Base-by-base conservation (phyloP, 2,797 vertebrate species). In the Margarornis squamiger region DNA sequence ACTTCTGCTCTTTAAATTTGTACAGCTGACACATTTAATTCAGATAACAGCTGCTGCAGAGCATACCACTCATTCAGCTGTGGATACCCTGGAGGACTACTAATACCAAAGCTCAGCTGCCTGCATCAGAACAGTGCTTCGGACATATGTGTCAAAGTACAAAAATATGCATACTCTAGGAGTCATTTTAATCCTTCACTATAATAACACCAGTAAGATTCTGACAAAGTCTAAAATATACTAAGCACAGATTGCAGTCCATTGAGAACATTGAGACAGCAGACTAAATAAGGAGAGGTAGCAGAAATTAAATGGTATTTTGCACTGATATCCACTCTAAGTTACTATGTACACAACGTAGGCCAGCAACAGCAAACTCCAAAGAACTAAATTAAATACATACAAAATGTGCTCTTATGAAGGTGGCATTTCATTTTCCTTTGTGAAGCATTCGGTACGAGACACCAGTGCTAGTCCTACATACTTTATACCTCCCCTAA, bases 11-110 rank as follows among this genome's bases (percentile, higher is more conserved):
- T 94, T 86, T 91, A 66, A 38, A 65, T 63, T 34, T 80, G 55
- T 70, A 91, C 12, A 79, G 71, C 22, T 89, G 86, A 86, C 63
- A 73, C 59, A 94, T 77, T 59, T 83, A 76, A 85, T 90, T 92
- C 19, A 10, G 73, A 13, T 45, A 93, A 85, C 96, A 94, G 90
- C 89, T 93, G 92, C 85, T 94, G 77, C 41, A 74, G 45, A 94
- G 63, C 49, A 92, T 62, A 72, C 76, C 72, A 92, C 2, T 81
- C 79, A 92, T 83, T 96, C 86, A 91, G 81, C 82, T 92, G 59
- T 58, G 72, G 79, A 92, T 84, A 71, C 45, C 43, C 81, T 49
- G 68, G 78, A 96, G 90, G 66, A 71, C 95, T 68, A 82, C 63
- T 55, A 93, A 97, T 27, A 79, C 38, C 82, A 75, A 80, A 92